Conservation (phyloP, 2,797 vertebrate genomes). For the Allobates femoralis region DNA sequence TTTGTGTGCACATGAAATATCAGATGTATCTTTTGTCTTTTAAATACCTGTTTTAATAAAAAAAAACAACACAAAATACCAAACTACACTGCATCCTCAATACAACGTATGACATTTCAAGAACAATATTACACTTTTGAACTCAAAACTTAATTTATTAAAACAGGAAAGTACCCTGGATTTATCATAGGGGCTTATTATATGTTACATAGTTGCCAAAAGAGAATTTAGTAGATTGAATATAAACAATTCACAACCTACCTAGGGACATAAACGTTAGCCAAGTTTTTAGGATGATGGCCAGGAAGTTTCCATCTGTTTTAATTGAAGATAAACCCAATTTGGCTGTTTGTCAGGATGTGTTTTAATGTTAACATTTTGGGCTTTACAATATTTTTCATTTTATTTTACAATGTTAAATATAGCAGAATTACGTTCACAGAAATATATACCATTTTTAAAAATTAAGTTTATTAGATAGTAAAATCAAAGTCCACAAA, state of each 20-base stretch:
- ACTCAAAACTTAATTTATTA: neutral
- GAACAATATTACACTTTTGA: neutral
- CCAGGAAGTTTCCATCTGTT: slow-evolving; percentile 1
- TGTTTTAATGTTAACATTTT: neutral
- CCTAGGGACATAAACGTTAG: neutral
- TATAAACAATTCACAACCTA: neutral
- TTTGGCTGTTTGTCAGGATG: neutral
- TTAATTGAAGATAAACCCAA: slow-evolving; percentile 13
- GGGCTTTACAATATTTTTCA: neutral
- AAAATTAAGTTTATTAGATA: too few relatives aligned
- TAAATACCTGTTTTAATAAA: neutral
- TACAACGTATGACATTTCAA: neutral
- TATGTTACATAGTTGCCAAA: neutral
- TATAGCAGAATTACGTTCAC: neutral
- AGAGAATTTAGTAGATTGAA: neutral
- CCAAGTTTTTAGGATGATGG: neutral
- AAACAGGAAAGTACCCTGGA: neutral
- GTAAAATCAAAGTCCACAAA: too few relatives aligned
- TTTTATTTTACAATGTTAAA: neutral
- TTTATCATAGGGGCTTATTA: neutral
- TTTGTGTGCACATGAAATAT: neutral
- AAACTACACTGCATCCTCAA: neutral
- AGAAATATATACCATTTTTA: too few relatives aligned
- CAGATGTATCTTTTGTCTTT: neutral
- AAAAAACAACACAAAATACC: neutral